Percentiles rank a stretch among this genome's conserved stretches.
These are phyloP conservation scores for Epicauta chinensis DNA, from an alignment of 1,140 invertebrate species.

Conservation along the genomic window DNA sequence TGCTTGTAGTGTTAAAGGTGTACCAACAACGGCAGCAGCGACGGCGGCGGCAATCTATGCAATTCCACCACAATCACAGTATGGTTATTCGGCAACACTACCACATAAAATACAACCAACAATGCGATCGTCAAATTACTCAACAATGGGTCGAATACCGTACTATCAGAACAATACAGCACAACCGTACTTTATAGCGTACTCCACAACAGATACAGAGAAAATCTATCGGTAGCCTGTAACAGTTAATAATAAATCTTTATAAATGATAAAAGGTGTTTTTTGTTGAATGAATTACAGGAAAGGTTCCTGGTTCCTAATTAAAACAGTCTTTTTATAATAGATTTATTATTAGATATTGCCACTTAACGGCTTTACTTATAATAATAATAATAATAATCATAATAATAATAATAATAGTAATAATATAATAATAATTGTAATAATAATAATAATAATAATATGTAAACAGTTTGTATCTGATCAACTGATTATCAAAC, in stretches of 20 bases:
- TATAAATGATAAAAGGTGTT: not conserved
- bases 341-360: constrained; percentile 33
- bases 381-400: constrained; percentile 21
- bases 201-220: constrained; percentile 35
- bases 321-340: constrained; percentile 24
- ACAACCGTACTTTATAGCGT: constrained; percentile 38
- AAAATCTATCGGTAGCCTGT: constrained; percentile 39
- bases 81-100: constrained; percentile 52
- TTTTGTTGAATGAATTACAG: not conserved
- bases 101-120: constrained; percentile 50
- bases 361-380: constrained; percentile 29
- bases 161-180: constrained; percentile 38
- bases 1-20: constrained; percentile 49
- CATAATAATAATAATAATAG: no score
- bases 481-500: constrained; percentile 27
- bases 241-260: not conserved
- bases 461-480: constrained; percentile 34
- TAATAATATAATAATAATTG: constrained; percentile 25
- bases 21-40: constrained; percentile 35
- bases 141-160: constrained; percentile 43
- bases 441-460: constrained; percentile 25
- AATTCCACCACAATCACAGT: constrained; percentile 46
- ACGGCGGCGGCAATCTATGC: constrained; percentile 44
- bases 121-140: constrained; percentile 45
- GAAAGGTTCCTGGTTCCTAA: not conserved